Conservation (phyloP, 2,113 vertebrate species). For the Piaya cayana region DNA sequence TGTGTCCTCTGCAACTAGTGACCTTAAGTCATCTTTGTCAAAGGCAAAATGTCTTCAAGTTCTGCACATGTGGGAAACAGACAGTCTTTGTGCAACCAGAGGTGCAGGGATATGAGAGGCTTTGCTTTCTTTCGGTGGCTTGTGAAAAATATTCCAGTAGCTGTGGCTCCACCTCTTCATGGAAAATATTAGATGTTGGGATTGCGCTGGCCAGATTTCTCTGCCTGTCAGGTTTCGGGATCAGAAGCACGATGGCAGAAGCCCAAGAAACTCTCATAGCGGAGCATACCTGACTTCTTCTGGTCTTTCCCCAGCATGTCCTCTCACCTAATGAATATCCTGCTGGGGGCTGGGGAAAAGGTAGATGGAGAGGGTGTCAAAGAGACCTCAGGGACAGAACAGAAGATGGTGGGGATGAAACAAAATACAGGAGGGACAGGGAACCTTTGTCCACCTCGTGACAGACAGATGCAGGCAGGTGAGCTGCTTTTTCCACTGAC, state of each 20-base stretch:
- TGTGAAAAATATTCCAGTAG: conserved; percentile 13
- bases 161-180: background rate
- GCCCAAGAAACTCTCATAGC: conserved; percentile 37
- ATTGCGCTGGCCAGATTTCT: conserved; percentile 1
- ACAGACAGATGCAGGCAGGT: background rate
- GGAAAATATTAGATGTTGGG: conserved; percentile 53
- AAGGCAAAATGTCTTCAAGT: background rate
- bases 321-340: conserved; percentile 64
- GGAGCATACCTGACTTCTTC: background rate
- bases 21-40: background rate
- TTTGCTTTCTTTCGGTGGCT: background rate
- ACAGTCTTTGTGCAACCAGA: background rate
- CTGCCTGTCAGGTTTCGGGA: conserved; percentile 41
- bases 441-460: fast-evolving
- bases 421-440: background rate
- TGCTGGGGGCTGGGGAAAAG: background rate
- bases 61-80: background rate
- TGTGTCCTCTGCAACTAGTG: background rate
- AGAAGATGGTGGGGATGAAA: background rate
- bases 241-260: conserved; percentile 62
- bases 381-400: background rate
- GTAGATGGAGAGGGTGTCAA: conserved; percentile 13
- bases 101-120: background rate
- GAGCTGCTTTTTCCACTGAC: background rate
- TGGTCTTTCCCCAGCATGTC: background rate